phyloP scores from a whole-genome alignment of 2,888 invertebrate genomes.

The Spisula subtruncata region DNA sequence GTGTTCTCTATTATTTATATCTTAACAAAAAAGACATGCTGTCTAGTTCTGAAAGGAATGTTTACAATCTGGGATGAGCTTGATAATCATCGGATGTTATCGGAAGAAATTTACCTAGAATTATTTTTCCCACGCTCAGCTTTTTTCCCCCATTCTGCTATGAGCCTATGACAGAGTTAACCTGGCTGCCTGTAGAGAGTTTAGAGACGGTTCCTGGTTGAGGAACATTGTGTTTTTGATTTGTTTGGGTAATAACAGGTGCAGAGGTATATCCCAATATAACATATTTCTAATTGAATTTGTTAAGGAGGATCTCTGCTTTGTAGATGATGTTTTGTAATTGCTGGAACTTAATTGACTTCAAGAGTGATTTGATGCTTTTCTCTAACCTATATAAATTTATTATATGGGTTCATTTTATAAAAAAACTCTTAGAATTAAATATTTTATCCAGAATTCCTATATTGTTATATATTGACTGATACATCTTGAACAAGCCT shows the following conservation, averaged over 20 bases:
- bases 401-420: no score
- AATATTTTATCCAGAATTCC: no score
- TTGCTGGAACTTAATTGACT: no score
- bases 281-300: neutral
- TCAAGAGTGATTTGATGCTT: no score
- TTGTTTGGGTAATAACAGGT: slow-evolving; percentile 28
- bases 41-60: slow-evolving; percentile 36
- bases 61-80: slow-evolving; percentile 47
- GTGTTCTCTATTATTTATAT: slow-evolving; percentile 17
- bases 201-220: neutral
- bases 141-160: slow-evolving; percentile 3
- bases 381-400: no score
- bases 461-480: no score
- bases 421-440: no score
- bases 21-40: slow-evolving; percentile 20
- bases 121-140: slow-evolving; percentile 47
- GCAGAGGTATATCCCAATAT: slow-evolving; percentile 4
- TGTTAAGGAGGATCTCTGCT: neutral
- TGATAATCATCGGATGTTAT: slow-evolving; percentile 37
- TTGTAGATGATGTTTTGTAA: neutral
- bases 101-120: slow-evolving; percentile 41
- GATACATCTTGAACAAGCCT: no score
- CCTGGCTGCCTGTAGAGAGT: neutral
- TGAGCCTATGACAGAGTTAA: neutral
- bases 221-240: slow-evolving; percentile 14